These are phyloP conservation scores for Lutraria lutraria DNA, from an alignment of 2,888 invertebrate genomes.

Conservation along the genomic window DNA sequence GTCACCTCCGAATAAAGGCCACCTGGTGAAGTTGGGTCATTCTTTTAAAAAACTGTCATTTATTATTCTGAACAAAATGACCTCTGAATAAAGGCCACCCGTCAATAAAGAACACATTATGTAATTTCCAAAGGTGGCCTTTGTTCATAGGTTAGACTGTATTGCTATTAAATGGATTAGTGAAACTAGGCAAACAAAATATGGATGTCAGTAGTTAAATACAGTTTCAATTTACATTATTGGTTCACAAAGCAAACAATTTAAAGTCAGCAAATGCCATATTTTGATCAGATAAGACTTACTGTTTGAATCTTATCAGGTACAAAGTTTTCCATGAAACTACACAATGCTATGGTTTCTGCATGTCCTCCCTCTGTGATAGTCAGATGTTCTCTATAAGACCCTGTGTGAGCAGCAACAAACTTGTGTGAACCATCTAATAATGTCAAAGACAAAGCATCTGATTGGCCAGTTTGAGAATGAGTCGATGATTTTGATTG, in stretches of 20 bases:
- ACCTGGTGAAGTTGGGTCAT: not conserved
- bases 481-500: conserved; percentile 52
- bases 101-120: no score
- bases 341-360: conserved; percentile 81
- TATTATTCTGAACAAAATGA: no score
- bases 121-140: no score
- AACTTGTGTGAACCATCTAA: conserved; percentile 92
- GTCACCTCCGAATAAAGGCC: not conserved
- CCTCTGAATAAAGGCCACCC: no score
- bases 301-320: conserved; percentile 76
- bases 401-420: conserved; percentile 87
- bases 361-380: conserved; percentile 74
- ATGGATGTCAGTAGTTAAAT: no score
- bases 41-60: no score
- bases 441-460: conserved; percentile 89
- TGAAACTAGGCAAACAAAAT: not conserved
- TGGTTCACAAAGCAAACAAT: no score
- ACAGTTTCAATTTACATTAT: no score
- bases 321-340: conserved; percentile 82
- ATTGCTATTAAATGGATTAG: not conserved
- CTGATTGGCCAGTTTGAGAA: not conserved
- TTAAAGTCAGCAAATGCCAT: no score
- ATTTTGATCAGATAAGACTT: conserved; percentile 20
- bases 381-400: conserved; percentile 77
- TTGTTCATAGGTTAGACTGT: no score